These are phyloP conservation scores for Ophiothrix spiculata DNA, from an alignment of 35 echinoderm and acorn worm genomes.

Conservation along the genomic window DNA sequence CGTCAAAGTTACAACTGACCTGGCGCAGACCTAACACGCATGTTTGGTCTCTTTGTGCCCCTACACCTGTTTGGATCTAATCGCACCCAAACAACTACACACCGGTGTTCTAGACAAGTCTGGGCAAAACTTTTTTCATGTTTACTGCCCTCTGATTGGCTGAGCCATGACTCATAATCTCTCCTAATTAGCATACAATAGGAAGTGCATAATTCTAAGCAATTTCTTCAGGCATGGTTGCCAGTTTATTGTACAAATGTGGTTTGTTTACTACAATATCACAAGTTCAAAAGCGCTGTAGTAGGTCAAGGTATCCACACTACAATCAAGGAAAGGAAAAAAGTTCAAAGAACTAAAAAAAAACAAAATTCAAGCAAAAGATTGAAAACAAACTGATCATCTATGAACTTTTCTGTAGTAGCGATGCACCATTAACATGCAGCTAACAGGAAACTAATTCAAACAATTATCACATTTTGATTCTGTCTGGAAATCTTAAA, in stretches of 20 bases:
- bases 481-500: no score
- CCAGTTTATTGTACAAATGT: constrained; percentile 1
- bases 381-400: no score
- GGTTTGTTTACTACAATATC: no score
- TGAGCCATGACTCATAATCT: background rate
- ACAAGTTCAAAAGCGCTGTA: no score
- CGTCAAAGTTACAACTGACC: background rate
- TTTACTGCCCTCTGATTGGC: constrained; percentile 1
- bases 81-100: background rate
- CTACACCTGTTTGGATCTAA: background rate
- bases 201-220: background rate
- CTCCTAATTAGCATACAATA: constrained; percentile 1
- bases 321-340: no score
- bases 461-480: no score
- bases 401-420: no score
- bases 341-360: no score
- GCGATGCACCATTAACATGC: no score
- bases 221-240: background rate
- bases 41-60: background rate
- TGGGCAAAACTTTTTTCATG: constrained; percentile 7
- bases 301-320: no score
- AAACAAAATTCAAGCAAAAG: no score
- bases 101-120: background rate
- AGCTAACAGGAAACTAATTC: no score
- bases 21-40: background rate